Evolutionary conservation across 2,888 invertebrate species (phyloP), one percentile per base, ranked within the genome.

Genomic region (Erebia ligea): DNA sequence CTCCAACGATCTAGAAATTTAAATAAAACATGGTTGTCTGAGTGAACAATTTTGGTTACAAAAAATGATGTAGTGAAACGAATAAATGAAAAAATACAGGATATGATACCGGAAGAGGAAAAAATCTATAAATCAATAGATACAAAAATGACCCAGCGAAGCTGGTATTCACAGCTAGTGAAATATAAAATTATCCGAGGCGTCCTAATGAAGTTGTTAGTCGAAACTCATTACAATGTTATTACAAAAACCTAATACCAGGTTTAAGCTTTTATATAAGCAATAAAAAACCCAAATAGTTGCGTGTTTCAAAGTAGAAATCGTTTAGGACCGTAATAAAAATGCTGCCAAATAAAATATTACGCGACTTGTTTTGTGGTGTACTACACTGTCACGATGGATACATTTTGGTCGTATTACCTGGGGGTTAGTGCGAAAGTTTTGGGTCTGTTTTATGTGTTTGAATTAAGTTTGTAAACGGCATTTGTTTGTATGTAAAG

Each of bases 381-480:
- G 15, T 52, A n/a, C 1, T 42, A 21, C 19, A 17, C 45, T 65
- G 19, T 66, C 42, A 66, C 45, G 56, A 57, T 15, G 42, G 13
- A 56, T 25, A 57, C 66, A 25, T 42, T 57, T 57, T 25, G 66
- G 66, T 52, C 64, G 64, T 57, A 48, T 66, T 21, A 66, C 66
- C 66, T 57, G 56, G n/a, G 57, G n/a, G 57, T 57, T 48, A 57
- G 10, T 42, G 45, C 15, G 10, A 66, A 66, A 57, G 13, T 66
- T 66, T 66, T 10, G 66, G 66, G 66, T 66, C 21, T 10, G 57
- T 13, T 66, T 57, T 66, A 57, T 57, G 21, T 57, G 42, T 52
- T 17, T n/a, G 50, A 52, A 63, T 63, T 50, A 56, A 56, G 40
- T 65, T 42, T 42, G 9, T 56, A 50, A 50, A 50, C 17, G 21